Conservation (phyloP, 2,113 vertebrate genomes). For the Strigops habroptila region DNA sequence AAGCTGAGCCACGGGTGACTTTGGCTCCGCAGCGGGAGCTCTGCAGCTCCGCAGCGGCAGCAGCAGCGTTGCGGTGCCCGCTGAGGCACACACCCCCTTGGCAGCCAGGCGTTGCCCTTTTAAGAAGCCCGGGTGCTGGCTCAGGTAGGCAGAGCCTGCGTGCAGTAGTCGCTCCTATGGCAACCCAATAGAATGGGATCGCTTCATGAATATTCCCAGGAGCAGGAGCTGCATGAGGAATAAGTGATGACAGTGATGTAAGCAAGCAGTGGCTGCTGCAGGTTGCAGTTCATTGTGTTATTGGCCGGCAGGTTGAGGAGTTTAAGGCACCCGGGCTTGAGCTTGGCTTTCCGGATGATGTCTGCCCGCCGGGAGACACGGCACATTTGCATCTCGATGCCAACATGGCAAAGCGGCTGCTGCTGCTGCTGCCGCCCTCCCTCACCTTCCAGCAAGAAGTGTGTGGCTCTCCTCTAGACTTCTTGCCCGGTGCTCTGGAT, state of each 20-base stretch:
- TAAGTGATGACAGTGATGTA: slow-evolving; percentile 86
- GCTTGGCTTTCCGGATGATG: slow-evolving; percentile 28
- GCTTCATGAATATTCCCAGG: slow-evolving; percentile 91
- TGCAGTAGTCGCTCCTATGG: slow-evolving; percentile 91
- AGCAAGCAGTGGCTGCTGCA: slow-evolving; percentile 69
- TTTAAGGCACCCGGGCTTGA: neutral
- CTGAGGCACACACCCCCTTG: neutral
- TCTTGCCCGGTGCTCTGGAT: slow-evolving; percentile 37
- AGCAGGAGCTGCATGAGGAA: slow-evolving; percentile 83
- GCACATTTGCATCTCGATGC: slow-evolving; percentile 52
- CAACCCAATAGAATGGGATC: slow-evolving; percentile 87
- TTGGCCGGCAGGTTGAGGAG: slow-evolving; percentile 46
- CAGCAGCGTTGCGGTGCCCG: neutral
- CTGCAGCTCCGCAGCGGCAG: neutral
- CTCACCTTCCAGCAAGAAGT: slow-evolving; percentile 51
- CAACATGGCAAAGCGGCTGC: slow-evolving; percentile 53
- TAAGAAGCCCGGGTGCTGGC: slow-evolving; percentile 79
- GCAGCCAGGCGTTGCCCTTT: slow-evolving; percentile 70
- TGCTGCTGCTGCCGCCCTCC: slow-evolving; percentile 46
- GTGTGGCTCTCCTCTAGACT: slow-evolving; percentile 59
- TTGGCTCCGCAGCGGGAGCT: neutral
- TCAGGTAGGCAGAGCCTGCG: slow-evolving; percentile 88
- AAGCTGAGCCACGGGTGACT: neutral
- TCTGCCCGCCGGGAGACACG: slow-evolving; percentile 1
- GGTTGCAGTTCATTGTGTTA: slow-evolving; percentile 63